Evolutionary conservation across 2,888 invertebrate species (phyloP).

Genomic region (Tipula vernalis): DNA sequence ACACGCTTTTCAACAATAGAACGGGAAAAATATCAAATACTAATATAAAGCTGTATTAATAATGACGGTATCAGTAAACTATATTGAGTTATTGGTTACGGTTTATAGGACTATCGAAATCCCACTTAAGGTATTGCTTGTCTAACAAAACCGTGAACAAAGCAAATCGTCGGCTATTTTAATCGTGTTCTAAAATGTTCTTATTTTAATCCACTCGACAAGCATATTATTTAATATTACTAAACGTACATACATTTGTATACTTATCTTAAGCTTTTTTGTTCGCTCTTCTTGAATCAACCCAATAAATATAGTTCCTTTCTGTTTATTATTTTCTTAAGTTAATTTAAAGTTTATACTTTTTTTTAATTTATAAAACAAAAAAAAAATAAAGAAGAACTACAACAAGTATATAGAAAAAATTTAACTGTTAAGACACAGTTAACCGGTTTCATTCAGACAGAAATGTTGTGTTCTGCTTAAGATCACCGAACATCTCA

Average conservation of each 20-base stretch:
- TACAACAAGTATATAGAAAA: background rate
- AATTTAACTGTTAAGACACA: constrained; percentile 9
- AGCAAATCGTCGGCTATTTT: too few relatives aligned
- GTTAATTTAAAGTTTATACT: background rate
- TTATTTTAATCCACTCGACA: too few relatives aligned
- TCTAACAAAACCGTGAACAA: too few relatives aligned
- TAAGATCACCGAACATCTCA: background rate
- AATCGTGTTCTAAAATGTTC: too few relatives aligned
- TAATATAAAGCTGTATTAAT: too few relatives aligned
- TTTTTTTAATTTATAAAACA: background rate
- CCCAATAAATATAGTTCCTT: background rate
- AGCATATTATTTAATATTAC: too few relatives aligned
- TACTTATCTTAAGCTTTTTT: background rate
- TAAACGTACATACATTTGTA: background rate
- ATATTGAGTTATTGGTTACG: too few relatives aligned
- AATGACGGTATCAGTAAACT: too few relatives aligned
- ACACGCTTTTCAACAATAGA: too few relatives aligned
- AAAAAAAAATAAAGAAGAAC: background rate
- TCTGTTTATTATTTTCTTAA: background rate
- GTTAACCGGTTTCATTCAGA: constrained; percentile 10
- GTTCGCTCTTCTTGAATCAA: background rate
- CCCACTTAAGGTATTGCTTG: too few relatives aligned
- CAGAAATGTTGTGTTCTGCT: constrained; percentile 7
- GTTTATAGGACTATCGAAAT: too few relatives aligned
- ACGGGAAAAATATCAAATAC: too few relatives aligned